Conservation (phyloP, 2,113 vertebrate species). For the Trinectes maculatus region DNA sequence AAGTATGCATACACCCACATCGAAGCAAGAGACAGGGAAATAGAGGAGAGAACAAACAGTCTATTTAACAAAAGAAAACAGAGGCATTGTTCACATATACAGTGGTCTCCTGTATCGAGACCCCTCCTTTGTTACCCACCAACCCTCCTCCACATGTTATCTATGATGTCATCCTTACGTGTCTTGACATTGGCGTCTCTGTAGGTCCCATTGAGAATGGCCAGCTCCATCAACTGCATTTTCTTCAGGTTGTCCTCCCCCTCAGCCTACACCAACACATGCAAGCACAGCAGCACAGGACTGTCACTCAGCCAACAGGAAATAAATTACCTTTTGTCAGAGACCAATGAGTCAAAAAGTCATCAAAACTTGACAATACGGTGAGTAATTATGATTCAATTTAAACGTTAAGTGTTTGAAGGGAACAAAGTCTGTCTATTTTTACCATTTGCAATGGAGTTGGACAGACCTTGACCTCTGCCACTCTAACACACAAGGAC, state of each 20-base stretch:
- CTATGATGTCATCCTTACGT: slow-evolving; percentile 87
- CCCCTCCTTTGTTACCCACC: slow-evolving; percentile 61
- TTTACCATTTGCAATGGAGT: background rate
- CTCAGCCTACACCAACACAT: slow-evolving; percentile 86
- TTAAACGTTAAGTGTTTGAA: background rate
- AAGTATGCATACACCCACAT: slow-evolving; percentile 54
- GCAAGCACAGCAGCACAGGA: slow-evolving; percentile 38
- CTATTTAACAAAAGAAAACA: slow-evolving; percentile 66
- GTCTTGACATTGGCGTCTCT: slow-evolving; percentile 99
- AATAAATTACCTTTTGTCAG: slow-evolving; percentile 33
- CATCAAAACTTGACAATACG: slow-evolving; percentile 15
- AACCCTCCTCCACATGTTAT: slow-evolving; percentile 54
- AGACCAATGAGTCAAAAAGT: slow-evolving; percentile 14
- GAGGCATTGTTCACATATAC: slow-evolving; percentile 68
- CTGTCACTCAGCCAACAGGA: slow-evolving; percentile 16
- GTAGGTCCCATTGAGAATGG: slow-evolving; percentile 99
- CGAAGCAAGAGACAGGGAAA: slow-evolving; percentile 59
- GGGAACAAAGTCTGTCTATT: background rate
- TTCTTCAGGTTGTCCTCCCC: slow-evolving; percentile 99
- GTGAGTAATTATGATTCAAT: background rate
- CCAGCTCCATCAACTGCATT: slow-evolving; percentile 99
- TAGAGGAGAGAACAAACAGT: slow-evolving; percentile 62
- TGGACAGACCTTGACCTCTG: slow-evolving; percentile 21
- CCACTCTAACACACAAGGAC: slow-evolving; percentile 2
- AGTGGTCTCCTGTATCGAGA: slow-evolving; percentile 70